Conservation (phyloP, 1,140 invertebrate species). For the Octopus bimaculoides region DNA sequence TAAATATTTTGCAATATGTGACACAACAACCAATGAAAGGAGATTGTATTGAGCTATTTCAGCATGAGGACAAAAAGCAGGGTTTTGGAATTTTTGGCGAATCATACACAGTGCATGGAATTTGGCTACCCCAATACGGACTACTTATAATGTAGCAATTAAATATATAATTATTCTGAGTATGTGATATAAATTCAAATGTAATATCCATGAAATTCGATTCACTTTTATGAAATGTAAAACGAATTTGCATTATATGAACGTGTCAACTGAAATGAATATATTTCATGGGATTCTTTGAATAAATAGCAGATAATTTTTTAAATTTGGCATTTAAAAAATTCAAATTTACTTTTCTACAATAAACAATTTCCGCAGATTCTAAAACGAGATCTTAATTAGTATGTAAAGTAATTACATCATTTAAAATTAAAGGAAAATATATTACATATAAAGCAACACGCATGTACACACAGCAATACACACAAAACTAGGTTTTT, state of each 20-base stretch:
- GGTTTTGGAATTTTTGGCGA: not conserved
- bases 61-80: not conserved
- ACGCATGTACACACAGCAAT: not conserved
- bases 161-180: not conserved
- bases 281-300: not conserved
- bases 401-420: not conserved
- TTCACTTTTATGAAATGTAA: too few species aligned
- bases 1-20: not conserved
- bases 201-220: too few species aligned
- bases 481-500: not conserved
- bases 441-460: not conserved
- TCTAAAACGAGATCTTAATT: too few species aligned
- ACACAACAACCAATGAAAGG: not conserved
- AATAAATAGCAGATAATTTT: not conserved
- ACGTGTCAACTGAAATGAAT: not conserved
- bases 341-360: not conserved
- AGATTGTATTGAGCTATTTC: conserved; percentile 8
- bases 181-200: not conserved
- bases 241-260: not conserved
- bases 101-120: not conserved
- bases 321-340: not conserved
- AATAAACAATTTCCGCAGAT: not conserved
- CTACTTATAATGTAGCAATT: conserved; percentile 5
- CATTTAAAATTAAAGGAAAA: conserved; percentile 14
- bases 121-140: conserved; percentile 7